A percentile compares a stretch with the other conserved stretches of the same genome.
Conservation (phyloP, 2,797 vertebrate genomes). For the Austrolebias charrua region DNA sequence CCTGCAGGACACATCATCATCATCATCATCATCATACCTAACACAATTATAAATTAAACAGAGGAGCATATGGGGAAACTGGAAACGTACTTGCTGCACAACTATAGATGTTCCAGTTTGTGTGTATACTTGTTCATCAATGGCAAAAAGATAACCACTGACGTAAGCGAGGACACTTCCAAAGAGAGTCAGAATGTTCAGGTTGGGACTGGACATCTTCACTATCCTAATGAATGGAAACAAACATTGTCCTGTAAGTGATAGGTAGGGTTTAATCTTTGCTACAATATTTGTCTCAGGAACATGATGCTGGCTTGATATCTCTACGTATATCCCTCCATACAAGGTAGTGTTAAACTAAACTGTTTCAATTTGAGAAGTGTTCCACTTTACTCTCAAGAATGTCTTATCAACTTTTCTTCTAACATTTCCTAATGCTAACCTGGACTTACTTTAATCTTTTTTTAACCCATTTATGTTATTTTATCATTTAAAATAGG, state of each 20-base stretch:
- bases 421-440: no score
- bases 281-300: no score
- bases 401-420: no score
- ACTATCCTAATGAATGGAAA: slow-evolving; percentile 85
- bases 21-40: not conserved
- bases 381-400: no score
- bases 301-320: no score
- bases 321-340: no score
- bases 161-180: slow-evolving; percentile 91
- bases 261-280: not conserved
- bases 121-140: slow-evolving; percentile 74
- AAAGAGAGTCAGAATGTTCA: slow-evolving; percentile 90
- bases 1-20: slow-evolving; percentile 65
- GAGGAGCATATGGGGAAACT: not conserved
- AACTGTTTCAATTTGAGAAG: no score
- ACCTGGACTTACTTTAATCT: no score
- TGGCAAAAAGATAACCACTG: slow-evolving; percentile 90
- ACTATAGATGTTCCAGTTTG: slow-evolving; percentile 72
- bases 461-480: no score
- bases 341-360: no score
- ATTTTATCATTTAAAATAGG: no score
- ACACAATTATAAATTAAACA: not conserved
- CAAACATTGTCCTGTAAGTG: not conserved
- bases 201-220: slow-evolving; percentile 99
- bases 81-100: slow-evolving; percentile 83